These are phyloP conservation scores for Vidua macroura DNA, from an alignment of 2,113 vertebrate species.

Conservation along the genomic window DNA sequence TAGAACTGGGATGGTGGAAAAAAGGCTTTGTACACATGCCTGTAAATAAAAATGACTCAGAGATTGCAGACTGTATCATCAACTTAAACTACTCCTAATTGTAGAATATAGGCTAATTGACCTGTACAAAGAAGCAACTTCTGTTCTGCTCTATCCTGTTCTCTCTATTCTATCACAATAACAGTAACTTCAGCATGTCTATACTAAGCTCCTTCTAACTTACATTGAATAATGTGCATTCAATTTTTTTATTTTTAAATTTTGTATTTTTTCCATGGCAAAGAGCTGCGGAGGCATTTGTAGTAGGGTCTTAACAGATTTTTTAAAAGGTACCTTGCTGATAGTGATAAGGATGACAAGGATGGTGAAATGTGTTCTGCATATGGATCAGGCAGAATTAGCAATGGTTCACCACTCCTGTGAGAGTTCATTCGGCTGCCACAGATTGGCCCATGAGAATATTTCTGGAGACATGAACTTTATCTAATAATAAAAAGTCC, in stretches of 20 bases:
- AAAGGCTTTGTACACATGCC: background rate
- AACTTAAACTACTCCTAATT: background rate
- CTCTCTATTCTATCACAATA: background rate
- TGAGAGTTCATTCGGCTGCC: constrained; percentile 9
- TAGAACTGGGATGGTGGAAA: background rate
- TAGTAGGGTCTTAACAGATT: background rate
- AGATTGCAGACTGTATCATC: background rate
- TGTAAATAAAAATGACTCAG: background rate
- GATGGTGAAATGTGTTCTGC: background rate
- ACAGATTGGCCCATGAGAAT: constrained; percentile 32
- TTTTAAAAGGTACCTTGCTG: background rate
- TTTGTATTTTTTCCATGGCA: background rate
- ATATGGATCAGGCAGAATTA: background rate
- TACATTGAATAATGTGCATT: background rate
- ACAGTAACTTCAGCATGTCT: background rate
- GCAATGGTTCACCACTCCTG: constrained; percentile 15
- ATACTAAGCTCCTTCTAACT: background rate
- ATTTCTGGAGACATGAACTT: constrained; percentile 51
- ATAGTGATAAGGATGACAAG: background rate
- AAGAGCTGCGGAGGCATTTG: background rate
- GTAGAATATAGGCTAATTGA: background rate
- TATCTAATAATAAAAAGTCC: constrained; percentile 52
- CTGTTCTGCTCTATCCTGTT: background rate
- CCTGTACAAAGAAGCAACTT: background rate
- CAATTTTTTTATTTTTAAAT: background rate